Evolutionary conservation across 1,140 invertebrate genomes (phyloP).

Genomic region (Drosophila suzukii): DNA sequence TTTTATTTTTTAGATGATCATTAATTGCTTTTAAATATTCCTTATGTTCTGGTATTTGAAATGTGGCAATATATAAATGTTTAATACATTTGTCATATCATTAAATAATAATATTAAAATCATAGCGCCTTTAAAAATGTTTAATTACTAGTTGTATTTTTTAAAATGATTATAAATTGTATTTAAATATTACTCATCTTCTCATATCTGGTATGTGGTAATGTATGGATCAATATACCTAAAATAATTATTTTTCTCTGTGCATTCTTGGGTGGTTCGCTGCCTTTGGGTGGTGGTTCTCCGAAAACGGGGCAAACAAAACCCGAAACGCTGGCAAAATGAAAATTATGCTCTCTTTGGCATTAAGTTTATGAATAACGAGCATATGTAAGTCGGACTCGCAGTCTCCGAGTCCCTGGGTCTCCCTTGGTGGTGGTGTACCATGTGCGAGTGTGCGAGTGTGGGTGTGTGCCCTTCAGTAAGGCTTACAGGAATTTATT

Average conservation of each 20-base stretch:
- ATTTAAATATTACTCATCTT: too few relatives aligned
- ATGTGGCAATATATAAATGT: too few relatives aligned
- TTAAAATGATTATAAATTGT: not conserved
- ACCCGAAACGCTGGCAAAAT: slow-evolving; percentile 67
- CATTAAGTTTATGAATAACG: slow-evolving; percentile 82
- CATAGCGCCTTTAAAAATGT: too few relatives aligned
- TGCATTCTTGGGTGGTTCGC: slow-evolving; percentile 2
- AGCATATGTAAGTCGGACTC: slow-evolving; percentile 62
- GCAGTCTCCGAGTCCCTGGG: slow-evolving; percentile 28
- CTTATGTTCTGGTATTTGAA: too few relatives aligned
- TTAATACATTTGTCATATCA: too few relatives aligned
- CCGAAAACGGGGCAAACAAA: slow-evolving; percentile 57
- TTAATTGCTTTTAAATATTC: too few relatives aligned
- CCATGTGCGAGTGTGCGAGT: not conserved
- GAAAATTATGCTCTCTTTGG: slow-evolving; percentile 82
- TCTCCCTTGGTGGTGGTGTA: slow-evolving; percentile 5
- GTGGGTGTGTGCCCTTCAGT: slow-evolving; percentile 50
- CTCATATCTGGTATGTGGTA: too few relatives aligned
- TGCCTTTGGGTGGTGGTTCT: slow-evolving; percentile 22
- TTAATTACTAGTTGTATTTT: too few relatives aligned
- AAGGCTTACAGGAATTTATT: slow-evolving; percentile 75
- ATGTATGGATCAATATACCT: too few relatives aligned
- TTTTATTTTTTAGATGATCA: not conserved
- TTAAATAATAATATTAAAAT: too few relatives aligned
- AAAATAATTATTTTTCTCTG: not conserved